Conservation (phyloP, 2,797 vertebrate genomes). For the Hypotaenidia okinawae region DNA sequence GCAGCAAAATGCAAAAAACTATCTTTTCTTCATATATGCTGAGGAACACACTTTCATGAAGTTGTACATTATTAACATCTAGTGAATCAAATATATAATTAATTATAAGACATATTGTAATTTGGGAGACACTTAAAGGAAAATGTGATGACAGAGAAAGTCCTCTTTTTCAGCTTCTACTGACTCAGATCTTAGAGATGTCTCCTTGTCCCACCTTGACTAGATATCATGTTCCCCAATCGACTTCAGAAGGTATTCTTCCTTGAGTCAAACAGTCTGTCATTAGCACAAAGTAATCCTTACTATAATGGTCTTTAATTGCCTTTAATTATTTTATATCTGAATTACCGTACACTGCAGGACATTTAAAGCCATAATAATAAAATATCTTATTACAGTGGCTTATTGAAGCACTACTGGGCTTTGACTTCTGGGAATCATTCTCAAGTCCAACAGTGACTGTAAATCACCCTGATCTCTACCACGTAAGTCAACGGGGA, state of each 20-base stretch:
- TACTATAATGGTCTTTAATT: constrained; percentile 73
- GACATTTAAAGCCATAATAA: constrained; percentile 72
- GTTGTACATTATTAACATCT: not conserved
- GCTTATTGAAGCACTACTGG: constrained; percentile 60
- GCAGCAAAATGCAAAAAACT: not conserved
- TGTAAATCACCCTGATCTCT: constrained; percentile 67
- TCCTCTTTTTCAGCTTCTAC: not conserved
- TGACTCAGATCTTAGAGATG: not conserved
- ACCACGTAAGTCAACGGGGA: not conserved
- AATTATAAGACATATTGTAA: not conserved
- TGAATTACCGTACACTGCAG: constrained; percentile 71
- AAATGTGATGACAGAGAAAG: not conserved
- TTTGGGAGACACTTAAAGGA: not conserved
- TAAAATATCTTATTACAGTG: constrained; percentile 72
- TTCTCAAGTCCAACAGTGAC: constrained; percentile 28
- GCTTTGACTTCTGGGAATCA: constrained; percentile 63
- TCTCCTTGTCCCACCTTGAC: not conserved
- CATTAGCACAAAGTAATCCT: constrained; percentile 71
- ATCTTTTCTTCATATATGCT: not conserved
- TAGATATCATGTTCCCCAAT: constrained; percentile 15
- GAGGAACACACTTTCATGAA: not conserved
- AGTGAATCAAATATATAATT: not conserved
- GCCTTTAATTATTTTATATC: constrained; percentile 77
- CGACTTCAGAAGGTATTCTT: constrained; percentile 55
- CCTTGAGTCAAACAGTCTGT: constrained; percentile 47